Percentiles rank a stretch among this genome's conserved stretches.
These are phyloP conservation scores for Clarias pachynema DNA, from an alignment of 2,797 vertebrate genomes.

Conservation along the genomic window DNA sequence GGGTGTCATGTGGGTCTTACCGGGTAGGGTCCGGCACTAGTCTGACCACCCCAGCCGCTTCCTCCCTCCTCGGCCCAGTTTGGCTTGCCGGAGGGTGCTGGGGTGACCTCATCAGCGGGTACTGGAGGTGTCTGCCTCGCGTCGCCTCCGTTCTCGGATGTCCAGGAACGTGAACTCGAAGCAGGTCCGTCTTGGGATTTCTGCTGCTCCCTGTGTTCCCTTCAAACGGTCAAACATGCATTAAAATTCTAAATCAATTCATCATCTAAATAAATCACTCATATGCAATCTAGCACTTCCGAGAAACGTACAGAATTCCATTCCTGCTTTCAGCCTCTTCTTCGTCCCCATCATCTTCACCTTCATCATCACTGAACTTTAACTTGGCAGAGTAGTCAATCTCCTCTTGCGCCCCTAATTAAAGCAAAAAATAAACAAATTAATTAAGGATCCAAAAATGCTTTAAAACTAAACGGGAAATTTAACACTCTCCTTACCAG, in stretches of 20 bases:
- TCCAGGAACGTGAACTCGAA: constrained; percentile 66
- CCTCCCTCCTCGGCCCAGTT: constrained; percentile 84
- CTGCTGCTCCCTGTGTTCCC: constrained; percentile 64
- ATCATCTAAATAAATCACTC: not conserved
- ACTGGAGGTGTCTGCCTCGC: constrained; percentile 73
- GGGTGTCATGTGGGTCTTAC: constrained; percentile 63
- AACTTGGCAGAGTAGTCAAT: constrained; percentile 95
- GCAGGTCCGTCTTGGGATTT: constrained; percentile 70
- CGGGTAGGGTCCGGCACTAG: constrained; percentile 77
- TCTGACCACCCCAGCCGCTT: constrained; percentile 72
- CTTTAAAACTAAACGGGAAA: too few relatives aligned
- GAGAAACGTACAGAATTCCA: constrained; percentile 68
- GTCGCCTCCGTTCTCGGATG: constrained; percentile 73
- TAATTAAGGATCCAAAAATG: not conserved
- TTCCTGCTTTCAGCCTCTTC: constrained; percentile 72
- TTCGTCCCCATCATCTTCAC: constrained; percentile 87
- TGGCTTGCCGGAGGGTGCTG: constrained; percentile 80
- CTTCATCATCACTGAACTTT: constrained; percentile 96
- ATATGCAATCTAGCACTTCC: not conserved
- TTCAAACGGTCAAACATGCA: not conserved
- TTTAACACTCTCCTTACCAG: constrained; percentile 71
- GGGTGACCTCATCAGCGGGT: constrained; percentile 72
- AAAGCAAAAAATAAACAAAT: not conserved
- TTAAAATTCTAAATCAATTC: not conserved
- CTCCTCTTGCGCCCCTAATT: constrained; percentile 90